A percentile compares a stretch with the other conserved stretches of the same genome.
Evolutionary conservation across 1,140 invertebrate species (phyloP).

Genomic region (Thaumatotibia leucotreta): DNA sequence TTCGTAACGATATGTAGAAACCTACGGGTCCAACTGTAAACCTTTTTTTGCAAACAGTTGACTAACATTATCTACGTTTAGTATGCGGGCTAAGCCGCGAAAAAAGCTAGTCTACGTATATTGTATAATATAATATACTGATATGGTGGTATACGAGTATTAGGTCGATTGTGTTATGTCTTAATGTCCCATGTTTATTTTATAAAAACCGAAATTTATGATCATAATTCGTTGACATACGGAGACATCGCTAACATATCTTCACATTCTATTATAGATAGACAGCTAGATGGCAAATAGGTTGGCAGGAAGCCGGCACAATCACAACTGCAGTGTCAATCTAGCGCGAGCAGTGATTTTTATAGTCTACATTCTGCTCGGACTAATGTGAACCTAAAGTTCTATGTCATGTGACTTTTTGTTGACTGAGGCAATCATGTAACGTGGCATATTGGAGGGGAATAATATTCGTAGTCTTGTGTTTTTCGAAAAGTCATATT

Average conservation of each 20-base stretch:
- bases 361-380: not conserved
- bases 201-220: not conserved
- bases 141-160: no score
- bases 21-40: no score
- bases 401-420: not conserved
- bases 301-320: not conserved
- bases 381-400: not conserved
- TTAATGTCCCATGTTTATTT: no score
- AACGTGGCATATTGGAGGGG: not conserved
- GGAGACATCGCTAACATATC: not conserved
- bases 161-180: no score
- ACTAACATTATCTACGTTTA: no score
- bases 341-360: not conserved
- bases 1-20: no score
- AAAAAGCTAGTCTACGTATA: no score
- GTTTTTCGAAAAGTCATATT: no score
- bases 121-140: no score
- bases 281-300: not conserved
- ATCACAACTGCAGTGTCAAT: not conserved
- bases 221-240: not conserved
- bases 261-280: not conserved
- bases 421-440: not conserved
- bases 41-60: no score
- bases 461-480: no score
- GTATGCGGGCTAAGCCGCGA: no score